Evolutionary conservation across 2,888 invertebrate species (phyloP).

Genomic region (Drosophila anceps): DNA sequence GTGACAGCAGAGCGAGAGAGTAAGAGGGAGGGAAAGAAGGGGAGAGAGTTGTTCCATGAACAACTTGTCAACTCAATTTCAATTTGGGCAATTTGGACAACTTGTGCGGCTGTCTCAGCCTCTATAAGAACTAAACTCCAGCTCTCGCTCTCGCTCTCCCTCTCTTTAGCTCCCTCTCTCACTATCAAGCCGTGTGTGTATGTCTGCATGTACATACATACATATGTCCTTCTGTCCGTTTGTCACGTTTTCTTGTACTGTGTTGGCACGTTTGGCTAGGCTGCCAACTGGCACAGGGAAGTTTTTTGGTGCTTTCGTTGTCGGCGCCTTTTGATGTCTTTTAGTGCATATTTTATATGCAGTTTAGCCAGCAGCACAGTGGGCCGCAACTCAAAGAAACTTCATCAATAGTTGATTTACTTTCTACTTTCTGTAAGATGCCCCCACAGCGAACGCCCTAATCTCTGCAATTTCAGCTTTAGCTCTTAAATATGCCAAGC

Average conservation of each 20-base stretch:
- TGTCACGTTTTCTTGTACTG: conserved; percentile 69
- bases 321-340: conserved; percentile 74
- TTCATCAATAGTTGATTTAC: conserved; percentile 26
- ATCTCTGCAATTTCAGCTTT: not conserved
- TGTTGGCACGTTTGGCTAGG: conserved; percentile 70
- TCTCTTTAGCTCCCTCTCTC: conserved; percentile 1
- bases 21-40: not conserved
- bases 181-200: conserved; percentile 13
- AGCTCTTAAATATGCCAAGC: not conserved
- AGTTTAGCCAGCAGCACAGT: conserved; percentile 73
- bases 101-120: conserved; percentile 71
- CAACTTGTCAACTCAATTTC: conserved; percentile 81
- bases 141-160: not conserved
- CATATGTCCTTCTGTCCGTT: conserved; percentile 17
- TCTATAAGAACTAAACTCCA: conserved; percentile 23
- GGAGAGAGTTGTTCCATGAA: conserved; percentile 37
- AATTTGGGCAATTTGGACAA: conserved; percentile 81
- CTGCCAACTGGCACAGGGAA: conserved; percentile 66
- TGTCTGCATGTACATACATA: too few relatives aligned
- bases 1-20: conserved; percentile 11
- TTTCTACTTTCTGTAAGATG: not conserved
- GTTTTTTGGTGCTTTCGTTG: conserved; percentile 69
- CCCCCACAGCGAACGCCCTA: conserved; percentile 4
- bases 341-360: conserved; percentile 79
- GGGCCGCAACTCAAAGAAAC: conserved; percentile 28